Percentiles rank a stretch among this genome's conserved stretches.
Evolutionary conservation across 2,797 vertebrate genomes (phyloP).

Genomic region (Petrocephalus schoutedeni): DNA sequence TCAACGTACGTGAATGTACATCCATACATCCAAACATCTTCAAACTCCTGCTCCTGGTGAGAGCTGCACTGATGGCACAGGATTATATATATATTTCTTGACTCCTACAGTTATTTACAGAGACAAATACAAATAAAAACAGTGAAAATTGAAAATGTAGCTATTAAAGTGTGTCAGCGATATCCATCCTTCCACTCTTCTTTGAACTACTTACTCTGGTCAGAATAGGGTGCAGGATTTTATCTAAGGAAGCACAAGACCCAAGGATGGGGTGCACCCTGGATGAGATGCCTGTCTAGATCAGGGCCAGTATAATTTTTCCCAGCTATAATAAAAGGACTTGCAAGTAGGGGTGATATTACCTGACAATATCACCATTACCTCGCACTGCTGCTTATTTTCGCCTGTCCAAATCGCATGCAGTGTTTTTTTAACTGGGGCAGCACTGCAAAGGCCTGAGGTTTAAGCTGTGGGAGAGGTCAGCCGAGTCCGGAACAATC

Average conservation of each 20-base stretch:
- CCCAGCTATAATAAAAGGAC: background rate
- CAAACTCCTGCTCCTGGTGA: background rate
- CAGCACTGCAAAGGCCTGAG: background rate
- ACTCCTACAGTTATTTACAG: background rate
- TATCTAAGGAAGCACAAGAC: background rate
- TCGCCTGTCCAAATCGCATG: background rate
- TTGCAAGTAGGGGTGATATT: background rate
- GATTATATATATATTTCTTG: background rate
- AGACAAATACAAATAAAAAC: background rate
- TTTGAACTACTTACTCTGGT: background rate
- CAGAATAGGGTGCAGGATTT: background rate
- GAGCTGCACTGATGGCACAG: background rate
- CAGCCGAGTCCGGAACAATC: background rate
- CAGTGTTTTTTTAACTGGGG: background rate
- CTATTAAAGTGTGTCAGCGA: background rate
- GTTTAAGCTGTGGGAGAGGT: background rate
- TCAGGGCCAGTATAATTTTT: background rate
- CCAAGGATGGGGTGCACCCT: background rate
- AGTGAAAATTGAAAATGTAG: background rate
- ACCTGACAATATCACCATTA: background rate
- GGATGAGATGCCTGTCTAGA: background rate
- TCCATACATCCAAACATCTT: background rate
- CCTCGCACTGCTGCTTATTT: background rate
- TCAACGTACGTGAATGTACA: background rate
- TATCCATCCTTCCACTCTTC: background rate